These are phyloP conservation scores for Nomada lathburiana DNA, from an alignment of 2,888 invertebrate species.

Conservation along the genomic window DNA sequence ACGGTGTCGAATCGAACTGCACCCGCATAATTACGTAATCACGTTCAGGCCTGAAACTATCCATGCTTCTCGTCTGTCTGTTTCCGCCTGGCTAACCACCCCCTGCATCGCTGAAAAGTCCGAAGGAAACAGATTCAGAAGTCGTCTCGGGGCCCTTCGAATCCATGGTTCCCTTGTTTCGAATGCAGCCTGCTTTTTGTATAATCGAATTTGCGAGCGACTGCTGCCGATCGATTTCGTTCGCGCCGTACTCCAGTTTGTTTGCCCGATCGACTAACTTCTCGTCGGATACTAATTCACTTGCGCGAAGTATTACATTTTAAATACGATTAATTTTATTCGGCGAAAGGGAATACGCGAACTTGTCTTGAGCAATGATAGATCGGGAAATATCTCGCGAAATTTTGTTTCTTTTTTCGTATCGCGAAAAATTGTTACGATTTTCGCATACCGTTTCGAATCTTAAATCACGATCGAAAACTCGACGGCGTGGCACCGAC, in stretches of 20 bases:
- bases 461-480: no score
- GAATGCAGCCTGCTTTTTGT: background rate
- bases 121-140: constrained; percentile 15
- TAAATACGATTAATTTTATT: no score
- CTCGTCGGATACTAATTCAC: background rate
- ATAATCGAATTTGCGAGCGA: constrained; percentile 19
- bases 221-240: constrained; percentile 6
- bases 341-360: no score
- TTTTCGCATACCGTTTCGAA: no score
- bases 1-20: background rate
- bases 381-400: no score
- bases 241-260: background rate
- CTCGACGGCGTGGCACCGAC: background rate
- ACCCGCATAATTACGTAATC: constrained; percentile 25
- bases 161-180: background rate
- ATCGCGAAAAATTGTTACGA: no score
- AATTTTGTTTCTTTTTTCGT: no score
- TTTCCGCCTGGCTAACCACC: background rate
- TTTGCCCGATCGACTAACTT: background rate
- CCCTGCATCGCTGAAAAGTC: background rate
- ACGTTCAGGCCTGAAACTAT: background rate
- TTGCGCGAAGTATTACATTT: no score
- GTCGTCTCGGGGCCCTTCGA: background rate
- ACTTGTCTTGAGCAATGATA: no score
- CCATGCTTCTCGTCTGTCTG: background rate